A percentile compares a stretch with the other conserved stretches of the same genome.
These are phyloP conservation scores for Bradysia coprophila DNA, from an alignment of 1,140 invertebrate species.

Conservation along the genomic window DNA sequence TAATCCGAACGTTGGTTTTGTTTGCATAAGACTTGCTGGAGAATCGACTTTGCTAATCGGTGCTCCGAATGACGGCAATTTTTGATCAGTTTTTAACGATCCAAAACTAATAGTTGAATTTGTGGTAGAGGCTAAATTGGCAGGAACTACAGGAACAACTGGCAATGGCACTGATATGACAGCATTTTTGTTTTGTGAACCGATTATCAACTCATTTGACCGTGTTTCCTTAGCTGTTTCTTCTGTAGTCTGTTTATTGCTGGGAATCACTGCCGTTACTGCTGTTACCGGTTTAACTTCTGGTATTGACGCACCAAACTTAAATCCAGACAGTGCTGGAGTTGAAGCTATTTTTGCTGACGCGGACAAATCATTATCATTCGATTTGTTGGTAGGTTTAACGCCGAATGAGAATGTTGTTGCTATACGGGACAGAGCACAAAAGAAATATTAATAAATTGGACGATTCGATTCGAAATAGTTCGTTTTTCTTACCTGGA, in stretches of 20 bases:
- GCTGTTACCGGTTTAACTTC: slow-evolving; percentile 1
- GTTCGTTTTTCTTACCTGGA: no score
- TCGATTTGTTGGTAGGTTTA: slow-evolving; percentile 1
- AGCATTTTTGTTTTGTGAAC: background rate
- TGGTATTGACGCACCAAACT: slow-evolving; percentile 3
- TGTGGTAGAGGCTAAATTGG: background rate
- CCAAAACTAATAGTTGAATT: background rate
- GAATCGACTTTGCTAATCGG: background rate
- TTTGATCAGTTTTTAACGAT: background rate
- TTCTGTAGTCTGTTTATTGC: no score
- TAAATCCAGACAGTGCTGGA: background rate
- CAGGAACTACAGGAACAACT: background rate
- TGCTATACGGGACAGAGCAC: background rate
- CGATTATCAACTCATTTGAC: slow-evolving; percentile 4
- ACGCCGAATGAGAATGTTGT: slow-evolving; percentile 7
- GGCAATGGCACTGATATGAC: background rate
- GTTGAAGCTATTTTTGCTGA: slow-evolving; percentile 2
- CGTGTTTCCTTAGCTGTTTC: no score
- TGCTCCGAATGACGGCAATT: background rate
- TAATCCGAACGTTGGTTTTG: background rate
- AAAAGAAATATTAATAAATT: no score
- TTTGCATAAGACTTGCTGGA: background rate
- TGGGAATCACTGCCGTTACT: no score
- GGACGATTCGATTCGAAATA: no score
- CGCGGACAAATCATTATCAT: slow-evolving; percentile 3